phyloP scores from a whole-genome alignment of 1,140 invertebrate species.

The Nomia melanderi region DNA sequence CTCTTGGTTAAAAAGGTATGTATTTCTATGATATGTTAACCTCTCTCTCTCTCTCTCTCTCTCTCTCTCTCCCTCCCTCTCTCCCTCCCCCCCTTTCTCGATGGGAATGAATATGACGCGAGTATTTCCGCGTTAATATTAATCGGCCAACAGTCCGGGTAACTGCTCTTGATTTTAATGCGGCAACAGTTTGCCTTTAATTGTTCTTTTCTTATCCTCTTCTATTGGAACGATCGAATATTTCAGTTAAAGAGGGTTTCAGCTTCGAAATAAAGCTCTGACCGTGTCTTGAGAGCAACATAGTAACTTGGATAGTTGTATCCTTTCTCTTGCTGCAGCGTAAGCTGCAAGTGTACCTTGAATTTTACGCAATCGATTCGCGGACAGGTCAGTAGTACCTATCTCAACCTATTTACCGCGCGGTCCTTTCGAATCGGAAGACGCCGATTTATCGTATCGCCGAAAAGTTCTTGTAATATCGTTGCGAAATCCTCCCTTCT shows the following conservation, averaged over 20 bases:
- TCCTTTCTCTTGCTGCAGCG: constrained; percentile 39
- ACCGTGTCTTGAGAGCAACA: neutral
- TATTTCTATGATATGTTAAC: no score
- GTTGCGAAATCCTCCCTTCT: no score
- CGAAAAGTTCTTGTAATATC: neutral
- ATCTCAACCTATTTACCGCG: constrained; percentile 9
- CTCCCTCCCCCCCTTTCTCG: no score
- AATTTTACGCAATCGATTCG: constrained; percentile 41
- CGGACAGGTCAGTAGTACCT: constrained; percentile 30
- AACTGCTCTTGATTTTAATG: neutral
- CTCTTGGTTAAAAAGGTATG: no score
- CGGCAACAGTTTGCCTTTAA: no score
- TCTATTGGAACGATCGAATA: no score
- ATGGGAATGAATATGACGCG: no score
- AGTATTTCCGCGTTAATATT: no score
- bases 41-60: no score
- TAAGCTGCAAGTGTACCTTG: constrained; percentile 28
- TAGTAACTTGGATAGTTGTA: constrained; percentile 10
- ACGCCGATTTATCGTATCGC: neutral
- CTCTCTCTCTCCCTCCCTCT: no score
- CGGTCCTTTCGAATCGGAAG: constrained; percentile 36
- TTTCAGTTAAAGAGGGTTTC: no score
- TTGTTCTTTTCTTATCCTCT: no score
- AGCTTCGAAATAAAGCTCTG: constrained; percentile 3
- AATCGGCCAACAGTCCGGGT: neutral